Conservation (phyloP, 1,140 invertebrate genomes). For the Drosophila mayri region DNA sequence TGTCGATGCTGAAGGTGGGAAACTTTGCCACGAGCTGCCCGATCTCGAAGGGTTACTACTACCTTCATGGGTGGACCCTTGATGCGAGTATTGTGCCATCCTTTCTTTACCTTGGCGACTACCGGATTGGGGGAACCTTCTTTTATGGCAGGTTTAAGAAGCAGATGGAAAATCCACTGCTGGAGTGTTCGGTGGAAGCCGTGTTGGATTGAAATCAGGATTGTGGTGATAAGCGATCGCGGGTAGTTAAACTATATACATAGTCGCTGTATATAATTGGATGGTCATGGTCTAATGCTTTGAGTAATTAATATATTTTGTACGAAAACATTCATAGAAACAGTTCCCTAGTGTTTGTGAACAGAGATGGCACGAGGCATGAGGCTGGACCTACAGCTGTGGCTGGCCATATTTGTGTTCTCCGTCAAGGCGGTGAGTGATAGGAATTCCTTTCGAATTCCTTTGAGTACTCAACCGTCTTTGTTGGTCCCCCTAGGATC, state of each 20-base stretch:
- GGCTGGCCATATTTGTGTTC: constrained; percentile 8
- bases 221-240: not conserved
- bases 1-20: constrained; percentile 50
- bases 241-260: not conserved
- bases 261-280: not conserved
- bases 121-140: constrained; percentile 53
- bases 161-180: constrained; percentile 18
- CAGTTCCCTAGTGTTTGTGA: not conserved
- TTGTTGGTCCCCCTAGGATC: constrained; percentile 22
- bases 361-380: constrained; percentile 10
- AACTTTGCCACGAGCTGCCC: constrained; percentile 73
- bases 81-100: constrained; percentile 54
- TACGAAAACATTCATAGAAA: not conserved
- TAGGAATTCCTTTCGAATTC: no score
- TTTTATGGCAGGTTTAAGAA: constrained; percentile 58
- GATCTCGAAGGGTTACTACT: constrained; percentile 59
- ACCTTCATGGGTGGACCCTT: constrained; percentile 59
- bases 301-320: constrained; percentile 44
- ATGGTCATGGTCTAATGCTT: constrained; percentile 7
- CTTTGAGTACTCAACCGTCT: not conserved
- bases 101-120: constrained; percentile 73
- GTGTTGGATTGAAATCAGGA: constrained; percentile 18
- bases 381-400: constrained; percentile 15
- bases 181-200: constrained; percentile 59
- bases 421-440: constrained; percentile 39